Base-by-base conservation (phyloP, 2,113 vertebrate genomes). In the Albula glossodonta region DNA sequence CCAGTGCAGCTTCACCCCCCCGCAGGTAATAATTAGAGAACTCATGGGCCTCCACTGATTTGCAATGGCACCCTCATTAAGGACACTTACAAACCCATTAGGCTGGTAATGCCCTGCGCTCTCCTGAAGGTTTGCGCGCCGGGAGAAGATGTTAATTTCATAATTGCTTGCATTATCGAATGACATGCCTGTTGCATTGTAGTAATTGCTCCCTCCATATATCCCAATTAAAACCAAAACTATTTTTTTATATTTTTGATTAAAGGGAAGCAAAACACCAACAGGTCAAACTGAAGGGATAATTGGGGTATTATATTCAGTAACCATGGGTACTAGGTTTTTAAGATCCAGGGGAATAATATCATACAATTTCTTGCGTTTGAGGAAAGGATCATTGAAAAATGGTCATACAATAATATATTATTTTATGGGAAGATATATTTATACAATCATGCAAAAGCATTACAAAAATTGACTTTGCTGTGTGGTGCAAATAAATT, bases 161-260 rank as follows among this genome's bases (percentile, higher is more conserved):
- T 83, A 83, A 83, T 83, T 83, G 82, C 82, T 25, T 83, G 53
- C 57, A 83, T 83, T 83, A 83, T 66, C 56, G 41, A 83, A 83
- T 83, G 82, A 63, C 82, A 83, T 66, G 57, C 41, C 53, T 31
- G 57, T 63, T 83, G 82, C 53, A 83, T 83, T 83, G 82, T 83
- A 63, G 66, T 83, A 48, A 50, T 48, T 83, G 25, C 51, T 82
- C 57, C 82, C 31, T 83, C 56, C 56, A 83, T 66, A 83, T 83
- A 83, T 83, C 57, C 82, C 56, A 83, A 83, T 63, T 66, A 66
- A 83, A 83, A 83, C 48, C n/a, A 41, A 83, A 63, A 83, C n/a
- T 63, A 41, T 41, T 41, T 41, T 41, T 41, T 41, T 1, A 41
- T 41, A 41, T 60, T 83, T 83, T 83, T 81, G 56, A 83, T 83